A percentile compares a stretch with the other conserved stretches of the same genome.
Evolutionary conservation across 2,888 invertebrate species (phyloP).

Genomic region (Byasa hedistus): DNA sequence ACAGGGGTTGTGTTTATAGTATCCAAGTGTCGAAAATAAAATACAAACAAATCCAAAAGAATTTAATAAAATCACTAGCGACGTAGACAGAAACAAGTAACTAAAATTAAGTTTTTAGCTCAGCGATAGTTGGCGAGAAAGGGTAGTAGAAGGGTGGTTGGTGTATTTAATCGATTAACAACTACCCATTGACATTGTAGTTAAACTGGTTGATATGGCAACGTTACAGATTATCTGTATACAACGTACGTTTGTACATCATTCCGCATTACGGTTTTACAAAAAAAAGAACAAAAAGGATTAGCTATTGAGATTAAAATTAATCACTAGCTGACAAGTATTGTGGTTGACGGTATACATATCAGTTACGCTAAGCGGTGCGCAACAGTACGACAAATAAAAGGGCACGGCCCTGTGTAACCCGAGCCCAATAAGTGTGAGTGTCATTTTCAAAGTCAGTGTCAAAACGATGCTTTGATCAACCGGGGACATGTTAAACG

Average conservation of each 20-base stretch:
- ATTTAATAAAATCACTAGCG: background rate
- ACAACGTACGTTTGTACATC: conserved; percentile 3
- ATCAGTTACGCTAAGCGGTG: conserved; percentile 29
- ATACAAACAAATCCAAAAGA: no score
- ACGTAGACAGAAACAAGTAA: background rate
- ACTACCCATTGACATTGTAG: conserved; percentile 22
- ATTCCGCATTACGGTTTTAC: background rate
- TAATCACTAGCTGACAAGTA: conserved; percentile 1
- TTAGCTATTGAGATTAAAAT: conserved; percentile 8
- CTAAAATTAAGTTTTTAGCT: background rate
- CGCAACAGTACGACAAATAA: conserved; percentile 28
- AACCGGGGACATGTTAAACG: conserved; percentile 55
- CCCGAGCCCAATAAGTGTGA: conserved; percentile 67
- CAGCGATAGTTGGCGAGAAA: background rate
- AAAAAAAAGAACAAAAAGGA: conserved; percentile 2
- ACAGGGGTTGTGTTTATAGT: no score
- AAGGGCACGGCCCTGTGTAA: conserved; percentile 52
- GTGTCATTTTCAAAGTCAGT: conserved; percentile 60
- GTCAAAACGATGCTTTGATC: conserved; percentile 64
- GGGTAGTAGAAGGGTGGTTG: conserved; percentile 14
- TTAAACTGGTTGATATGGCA: conserved; percentile 28
- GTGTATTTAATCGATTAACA: conserved; percentile 24
- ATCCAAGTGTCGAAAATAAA: no score
- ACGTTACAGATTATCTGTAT: conserved; percentile 15
- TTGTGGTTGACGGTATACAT: conserved; percentile 26